Conservation (phyloP, 2,113 vertebrate species). For the Misgurnus mizolepis region DNA sequence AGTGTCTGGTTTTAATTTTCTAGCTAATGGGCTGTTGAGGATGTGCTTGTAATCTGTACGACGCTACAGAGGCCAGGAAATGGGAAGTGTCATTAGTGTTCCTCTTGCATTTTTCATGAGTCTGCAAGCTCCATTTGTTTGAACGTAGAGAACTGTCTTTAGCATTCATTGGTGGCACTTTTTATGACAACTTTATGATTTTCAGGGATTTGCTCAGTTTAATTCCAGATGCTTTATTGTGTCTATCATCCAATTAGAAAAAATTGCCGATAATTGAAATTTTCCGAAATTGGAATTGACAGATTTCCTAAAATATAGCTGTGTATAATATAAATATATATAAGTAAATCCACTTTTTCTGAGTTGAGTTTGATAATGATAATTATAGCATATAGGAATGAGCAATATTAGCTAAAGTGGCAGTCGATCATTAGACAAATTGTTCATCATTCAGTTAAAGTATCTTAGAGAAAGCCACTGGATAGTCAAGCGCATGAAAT, state of each 20-base stretch:
- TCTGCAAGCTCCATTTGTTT: conserved; percentile 31
- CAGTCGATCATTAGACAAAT: not conserved
- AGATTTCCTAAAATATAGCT: not conserved
- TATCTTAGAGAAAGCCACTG: conserved; percentile 8
- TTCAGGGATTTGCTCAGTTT: not conserved
- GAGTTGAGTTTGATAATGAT: not conserved
- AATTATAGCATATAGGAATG: not conserved
- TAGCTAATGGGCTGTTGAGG: conserved; percentile 41
- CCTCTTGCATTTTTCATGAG: conserved; percentile 53
- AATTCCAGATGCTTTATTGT: not conserved
- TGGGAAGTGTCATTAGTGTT: conserved; percentile 43
- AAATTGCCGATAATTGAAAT: too few relatives aligned
- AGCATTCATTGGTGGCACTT: conserved; percentile 13
- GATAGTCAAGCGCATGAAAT: not conserved
- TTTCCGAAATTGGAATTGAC: too few relatives aligned
- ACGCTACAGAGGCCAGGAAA: conserved; percentile 47
- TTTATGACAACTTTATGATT: not conserved
- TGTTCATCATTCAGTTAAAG: conserved; percentile 7
- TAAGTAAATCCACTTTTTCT: too few relatives aligned
- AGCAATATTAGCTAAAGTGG: conserved; percentile 6
- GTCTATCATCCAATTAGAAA: not conserved
- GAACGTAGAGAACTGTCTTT: not conserved
- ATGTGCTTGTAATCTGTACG: conserved; percentile 43
- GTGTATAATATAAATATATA: not conserved
- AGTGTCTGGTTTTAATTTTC: not conserved